phyloP scores from a whole-genome alignment of 2,888 invertebrate species.

The Lymantria dispar region DNA sequence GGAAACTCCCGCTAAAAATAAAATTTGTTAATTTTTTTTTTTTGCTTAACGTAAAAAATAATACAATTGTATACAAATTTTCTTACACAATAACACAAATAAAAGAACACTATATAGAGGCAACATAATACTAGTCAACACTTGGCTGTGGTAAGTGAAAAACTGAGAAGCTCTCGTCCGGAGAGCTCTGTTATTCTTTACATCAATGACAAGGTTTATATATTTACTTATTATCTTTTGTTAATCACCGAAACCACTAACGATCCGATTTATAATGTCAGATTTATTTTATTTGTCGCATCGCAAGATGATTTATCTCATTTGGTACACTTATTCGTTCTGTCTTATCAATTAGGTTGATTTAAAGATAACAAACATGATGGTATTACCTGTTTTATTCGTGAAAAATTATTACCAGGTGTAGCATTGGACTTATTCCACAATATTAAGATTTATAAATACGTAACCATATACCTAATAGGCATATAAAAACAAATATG shows the following conservation, averaged over 20 bases:
- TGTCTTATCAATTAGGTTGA: conserved; percentile 2
- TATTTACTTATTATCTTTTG: conserved; percentile 14
- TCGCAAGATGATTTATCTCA: neutral
- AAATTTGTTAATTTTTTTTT: conserved; percentile 1
- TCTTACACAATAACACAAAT: conserved; percentile 26
- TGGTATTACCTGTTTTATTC: neutral
- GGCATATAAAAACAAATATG: too few relatives aligned
- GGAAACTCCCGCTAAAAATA: conserved; percentile 21
- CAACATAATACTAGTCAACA: conserved; percentile 25
- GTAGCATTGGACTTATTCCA: neutral
- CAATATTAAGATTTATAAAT: neutral
- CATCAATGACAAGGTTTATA: conserved; percentile 20
- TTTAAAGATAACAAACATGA: neutral
- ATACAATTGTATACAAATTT: neutral
- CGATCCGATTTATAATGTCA: neutral
- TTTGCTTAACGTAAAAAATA: neutral
- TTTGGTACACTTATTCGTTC: neutral
- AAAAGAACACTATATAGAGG: conserved; percentile 15
- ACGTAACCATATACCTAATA: neutral
- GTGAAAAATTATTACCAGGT: neutral
- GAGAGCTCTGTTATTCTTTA: conserved; percentile 12
- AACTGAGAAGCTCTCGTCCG: conserved; percentile 16
- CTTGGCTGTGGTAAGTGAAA: conserved; percentile 16
- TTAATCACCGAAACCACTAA: conserved; percentile 7
- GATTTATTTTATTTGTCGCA: neutral